phyloP scores from a whole-genome alignment of 2,888 invertebrate species.

The Rhimphoctona megacephalus region DNA sequence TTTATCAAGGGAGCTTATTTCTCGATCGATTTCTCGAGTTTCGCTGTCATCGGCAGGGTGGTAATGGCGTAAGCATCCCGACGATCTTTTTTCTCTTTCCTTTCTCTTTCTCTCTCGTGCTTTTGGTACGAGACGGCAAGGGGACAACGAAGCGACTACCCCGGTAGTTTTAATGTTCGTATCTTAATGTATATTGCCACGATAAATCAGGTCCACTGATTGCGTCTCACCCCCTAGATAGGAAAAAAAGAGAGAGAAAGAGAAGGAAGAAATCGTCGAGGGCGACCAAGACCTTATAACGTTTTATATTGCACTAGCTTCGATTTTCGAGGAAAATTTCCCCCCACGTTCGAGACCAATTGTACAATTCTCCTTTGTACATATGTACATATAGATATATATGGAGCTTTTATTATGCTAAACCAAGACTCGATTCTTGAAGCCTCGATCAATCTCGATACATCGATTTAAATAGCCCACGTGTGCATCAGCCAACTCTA shows the following conservation, averaged over 20 bases:
- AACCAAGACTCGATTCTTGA: conserved; percentile 68
- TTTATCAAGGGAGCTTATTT: conserved; percentile 66
- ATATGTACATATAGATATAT: conserved; percentile 11
- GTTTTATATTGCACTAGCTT: conserved; percentile 9
- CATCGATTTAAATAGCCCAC: conserved; percentile 62
- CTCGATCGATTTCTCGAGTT: conserved; percentile 71
- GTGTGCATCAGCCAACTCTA: conserved; percentile 41
- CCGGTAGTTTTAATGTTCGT: conserved; percentile 84
- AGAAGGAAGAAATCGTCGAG: conserved; percentile 52
- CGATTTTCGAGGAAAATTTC: conserved; percentile 44
- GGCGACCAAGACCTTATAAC: conserved; percentile 53
- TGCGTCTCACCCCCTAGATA: conserved; percentile 77
- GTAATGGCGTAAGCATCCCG: conserved; percentile 75
- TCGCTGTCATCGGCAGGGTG: conserved; percentile 74
- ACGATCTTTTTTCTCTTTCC: conserved; percentile 40
- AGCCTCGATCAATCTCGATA: conserved; percentile 72
- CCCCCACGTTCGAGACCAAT: conserved; percentile 69
- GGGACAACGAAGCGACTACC: conserved; percentile 78
- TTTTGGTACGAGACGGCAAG: conserved; percentile 55
- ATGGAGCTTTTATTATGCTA: conserved; percentile 82
- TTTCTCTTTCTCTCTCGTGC: conserved; percentile 26
- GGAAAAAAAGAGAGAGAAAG: conserved; percentile 45
- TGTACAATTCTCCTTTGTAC: conserved; percentile 72
- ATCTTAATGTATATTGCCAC: conserved; percentile 85
- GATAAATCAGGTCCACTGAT: conserved; percentile 85